Evolutionary conservation across 2,888 invertebrate genomes (phyloP).

Genomic region (Helleia helle): DNA sequence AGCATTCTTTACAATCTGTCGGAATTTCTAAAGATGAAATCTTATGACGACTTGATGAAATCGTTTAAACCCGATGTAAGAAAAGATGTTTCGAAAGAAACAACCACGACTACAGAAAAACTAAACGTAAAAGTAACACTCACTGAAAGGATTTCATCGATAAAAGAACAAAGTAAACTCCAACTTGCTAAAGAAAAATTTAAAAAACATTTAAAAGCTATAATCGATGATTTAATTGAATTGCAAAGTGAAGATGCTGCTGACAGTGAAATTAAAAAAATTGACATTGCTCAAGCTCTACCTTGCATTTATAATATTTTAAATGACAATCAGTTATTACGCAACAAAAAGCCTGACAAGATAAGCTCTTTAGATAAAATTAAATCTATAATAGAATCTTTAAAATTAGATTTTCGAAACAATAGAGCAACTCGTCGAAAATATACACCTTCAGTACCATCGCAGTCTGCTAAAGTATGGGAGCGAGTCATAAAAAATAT

Average conservation of each 20-base stretch:
- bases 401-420: slow-evolving; percentile 36
- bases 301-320: slow-evolving; percentile 54
- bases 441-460: slow-evolving; percentile 19
- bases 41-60: slow-evolving; percentile 46
- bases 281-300: slow-evolving; percentile 40
- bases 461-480: slow-evolving; percentile 50
- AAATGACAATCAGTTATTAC: slow-evolving; percentile 19
- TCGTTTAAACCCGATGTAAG: slow-evolving; percentile 27
- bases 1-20: slow-evolving; percentile 49
- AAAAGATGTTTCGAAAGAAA: slow-evolving; percentile 12
- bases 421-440: slow-evolving; percentile 30
- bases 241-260: slow-evolving; percentile 39
- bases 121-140: neutral
- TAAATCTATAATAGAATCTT: slow-evolving; percentile 32
- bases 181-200: slow-evolving; percentile 42
- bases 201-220: slow-evolving; percentile 47
- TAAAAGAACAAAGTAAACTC: slow-evolving; percentile 20
- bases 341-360: slow-evolving; percentile 2
- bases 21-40: slow-evolving; percentile 54
- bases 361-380: slow-evolving; percentile 29
- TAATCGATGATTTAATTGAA: slow-evolving; percentile 49
- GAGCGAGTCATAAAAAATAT: slow-evolving; percentile 46
- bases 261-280: slow-evolving; percentile 25
- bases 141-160: neutral
- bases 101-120: slow-evolving; percentile 8